phyloP scores from a whole-genome alignment of 1,140 invertebrate species.

The Microplitis mediator region DNA sequence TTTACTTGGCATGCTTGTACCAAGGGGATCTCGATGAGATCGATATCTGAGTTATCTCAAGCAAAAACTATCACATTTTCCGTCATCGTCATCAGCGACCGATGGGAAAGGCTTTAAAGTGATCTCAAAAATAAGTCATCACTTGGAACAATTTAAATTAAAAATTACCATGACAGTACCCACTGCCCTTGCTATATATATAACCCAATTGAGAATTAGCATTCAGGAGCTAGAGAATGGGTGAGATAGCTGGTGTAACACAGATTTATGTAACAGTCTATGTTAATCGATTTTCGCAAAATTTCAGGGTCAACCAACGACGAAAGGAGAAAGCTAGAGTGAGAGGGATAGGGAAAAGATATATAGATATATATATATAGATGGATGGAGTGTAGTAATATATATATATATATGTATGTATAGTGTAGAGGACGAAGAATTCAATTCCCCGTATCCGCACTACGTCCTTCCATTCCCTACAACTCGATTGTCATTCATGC shows the following conservation, averaged over 20 bases:
- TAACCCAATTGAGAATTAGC: too few species aligned
- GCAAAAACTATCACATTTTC: constrained; percentile 31
- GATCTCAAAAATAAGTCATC: too few species aligned
- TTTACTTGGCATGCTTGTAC: not conserved
- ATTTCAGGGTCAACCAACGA: constrained; percentile 15
- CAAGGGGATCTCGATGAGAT: constrained; percentile 36
- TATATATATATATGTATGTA: not conserved
- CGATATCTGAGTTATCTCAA: constrained; percentile 45
- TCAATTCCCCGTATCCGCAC: constrained; percentile 12
- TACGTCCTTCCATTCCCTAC: constrained; percentile 44
- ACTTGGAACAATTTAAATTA: too few species aligned
- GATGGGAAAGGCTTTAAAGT: too few species aligned
- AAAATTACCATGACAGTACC: too few species aligned
- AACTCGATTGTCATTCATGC: constrained; percentile 58
- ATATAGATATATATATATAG: constrained; percentile 25
- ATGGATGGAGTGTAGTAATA: constrained; percentile 12
- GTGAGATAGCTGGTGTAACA: not conserved
- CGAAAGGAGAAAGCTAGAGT: not conserved
- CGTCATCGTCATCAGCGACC: not conserved
- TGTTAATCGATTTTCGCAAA: not conserved
- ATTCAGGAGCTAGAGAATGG: too few species aligned
- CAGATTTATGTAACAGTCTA: not conserved
- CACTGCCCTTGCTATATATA: too few species aligned
- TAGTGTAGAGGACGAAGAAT: not conserved
- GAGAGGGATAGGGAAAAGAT: constrained; percentile 6